These are phyloP conservation scores for Ligdia adustata DNA, from an alignment of 2,888 invertebrate genomes.

Conservation along the genomic window DNA sequence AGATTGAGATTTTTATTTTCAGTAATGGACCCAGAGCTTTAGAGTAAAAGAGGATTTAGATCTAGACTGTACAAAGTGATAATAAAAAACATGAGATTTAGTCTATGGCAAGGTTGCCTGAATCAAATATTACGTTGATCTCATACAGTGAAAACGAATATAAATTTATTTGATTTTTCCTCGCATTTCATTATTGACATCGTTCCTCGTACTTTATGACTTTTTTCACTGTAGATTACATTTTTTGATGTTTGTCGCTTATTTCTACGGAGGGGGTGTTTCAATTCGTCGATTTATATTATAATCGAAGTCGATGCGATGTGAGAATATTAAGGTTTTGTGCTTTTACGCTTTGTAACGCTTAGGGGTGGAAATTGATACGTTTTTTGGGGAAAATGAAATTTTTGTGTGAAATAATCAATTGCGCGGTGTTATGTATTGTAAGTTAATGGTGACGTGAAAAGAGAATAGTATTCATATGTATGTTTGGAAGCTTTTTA, in stretches of 20 bases:
- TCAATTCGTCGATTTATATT: constrained; percentile 77
- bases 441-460: too few species aligned
- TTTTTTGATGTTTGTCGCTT: constrained; percentile 71
- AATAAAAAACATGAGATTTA: too few species aligned
- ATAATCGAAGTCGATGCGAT: constrained; percentile 68
- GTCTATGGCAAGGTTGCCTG: too few species aligned
- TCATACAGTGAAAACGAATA: too few species aligned
- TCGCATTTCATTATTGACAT: constrained; percentile 57
- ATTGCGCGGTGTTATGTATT: constrained; percentile 1
- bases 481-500: too few species aligned
- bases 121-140: too few species aligned
- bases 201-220: constrained; percentile 60
- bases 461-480: too few species aligned
- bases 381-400: neutral
- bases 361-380: constrained; percentile 14
- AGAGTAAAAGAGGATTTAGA: too few species aligned
- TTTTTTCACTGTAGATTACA: constrained; percentile 67
- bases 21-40: too few species aligned
- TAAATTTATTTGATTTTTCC: neutral
- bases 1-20: too few species aligned
- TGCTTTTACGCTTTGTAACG: constrained; percentile 12
- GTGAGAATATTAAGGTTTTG: constrained; percentile 15
- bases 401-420: constrained; percentile 2
- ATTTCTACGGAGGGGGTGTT: constrained; percentile 53
- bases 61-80: too few species aligned